phyloP scores from a whole-genome alignment of 1,140 invertebrate genomes.

The Dendroctonus valens region DNA sequence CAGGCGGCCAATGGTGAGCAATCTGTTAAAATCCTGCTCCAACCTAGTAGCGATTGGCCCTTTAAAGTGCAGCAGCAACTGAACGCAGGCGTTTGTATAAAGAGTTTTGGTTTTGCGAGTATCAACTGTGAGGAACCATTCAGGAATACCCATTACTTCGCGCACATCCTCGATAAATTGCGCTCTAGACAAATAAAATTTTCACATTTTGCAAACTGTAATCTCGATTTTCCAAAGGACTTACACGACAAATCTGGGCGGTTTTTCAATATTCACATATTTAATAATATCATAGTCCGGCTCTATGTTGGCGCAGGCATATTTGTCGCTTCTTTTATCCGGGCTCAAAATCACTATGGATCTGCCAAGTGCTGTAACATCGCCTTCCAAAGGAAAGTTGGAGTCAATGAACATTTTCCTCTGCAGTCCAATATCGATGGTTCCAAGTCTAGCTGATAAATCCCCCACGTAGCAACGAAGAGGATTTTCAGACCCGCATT shows the following conservation, averaged over 20 bases:
- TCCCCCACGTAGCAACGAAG: constrained; percentile 93
- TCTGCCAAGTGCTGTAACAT: constrained; percentile 73
- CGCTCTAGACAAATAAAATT: constrained; percentile 56
- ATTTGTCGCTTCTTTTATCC: constrained; percentile 66
- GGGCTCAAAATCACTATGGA: constrained; percentile 84
- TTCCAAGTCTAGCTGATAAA: constrained; percentile 78
- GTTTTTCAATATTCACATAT: constrained; percentile 83
- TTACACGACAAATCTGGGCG: constrained; percentile 85
- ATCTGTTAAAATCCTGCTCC: constrained; percentile 73
- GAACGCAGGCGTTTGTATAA: constrained; percentile 78
- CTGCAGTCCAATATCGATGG: constrained; percentile 77
- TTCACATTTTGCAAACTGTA: not conserved
- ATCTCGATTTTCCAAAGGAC: constrained; percentile 44
- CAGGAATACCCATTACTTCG: constrained; percentile 78
- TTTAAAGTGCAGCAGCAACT: constrained; percentile 85
- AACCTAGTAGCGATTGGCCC: constrained; percentile 72
- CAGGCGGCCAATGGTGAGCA: constrained; percentile 71
- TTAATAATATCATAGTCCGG: constrained; percentile 89
- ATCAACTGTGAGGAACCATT: constrained; percentile 88
- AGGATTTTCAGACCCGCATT: constrained; percentile 85
- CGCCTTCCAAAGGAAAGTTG: constrained; percentile 82
- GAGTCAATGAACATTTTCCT: constrained; percentile 79
- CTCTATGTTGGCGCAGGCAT: constrained; percentile 89
- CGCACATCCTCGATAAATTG: constrained; percentile 83
- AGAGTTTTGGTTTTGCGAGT: constrained; percentile 74